Base-by-base conservation (phyloP, 1,140 invertebrate species). In the Pogonognathellus flavescens region DNA sequence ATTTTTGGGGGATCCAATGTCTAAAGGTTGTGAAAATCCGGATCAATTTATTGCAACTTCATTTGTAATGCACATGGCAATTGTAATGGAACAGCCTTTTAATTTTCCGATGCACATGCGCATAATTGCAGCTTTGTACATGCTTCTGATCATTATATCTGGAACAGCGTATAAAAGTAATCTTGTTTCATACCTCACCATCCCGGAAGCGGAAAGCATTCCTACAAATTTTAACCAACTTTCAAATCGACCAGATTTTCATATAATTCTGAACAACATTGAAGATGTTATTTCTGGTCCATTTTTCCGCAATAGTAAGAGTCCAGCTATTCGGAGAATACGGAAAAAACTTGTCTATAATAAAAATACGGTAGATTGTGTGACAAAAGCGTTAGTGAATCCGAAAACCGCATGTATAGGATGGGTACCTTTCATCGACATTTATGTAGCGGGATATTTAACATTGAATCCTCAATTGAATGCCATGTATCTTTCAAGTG, bases 141-240 rank as follows among this genome's bases (percentile, higher is more conserved):
- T 86, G 18, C 20, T 57, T 25, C 57, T 86, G 9, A 52, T 83
- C 0, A 62, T 86, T 4, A 41, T 86, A 6, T 72, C 80, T 41
- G 60, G 60, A 57, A 86, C 85, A 2, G 81, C 60, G 9, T 86
- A 86, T 55, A 83, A 55, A 59, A 83, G 85, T 53, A 86, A 83
- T 80, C 49, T 86, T 3, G 55, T 80, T 3, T 62, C 66, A 0
- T 86, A 11, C n/a, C 59, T 86, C 7, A 72, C 81, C n/a, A 25
- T 76, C 50, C 85, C 80, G 10, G 3, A 14, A 13, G 11, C 20
- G 18, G 31, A 57, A 20, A 41, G 49, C 50, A 76, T 60, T 6
- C 85, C 85, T 55, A 59, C 20, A n/a, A 83, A 50, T n/a, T 83
- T 83, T 59, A 18, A 9, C 0, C 22, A 86, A 25, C 22, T 86